Percentiles rank a stretch among this genome's conserved stretches.
These are phyloP conservation scores for Anguilla japonica DNA, from an alignment of 2,113 vertebrate species.

Conservation along the genomic window DNA sequence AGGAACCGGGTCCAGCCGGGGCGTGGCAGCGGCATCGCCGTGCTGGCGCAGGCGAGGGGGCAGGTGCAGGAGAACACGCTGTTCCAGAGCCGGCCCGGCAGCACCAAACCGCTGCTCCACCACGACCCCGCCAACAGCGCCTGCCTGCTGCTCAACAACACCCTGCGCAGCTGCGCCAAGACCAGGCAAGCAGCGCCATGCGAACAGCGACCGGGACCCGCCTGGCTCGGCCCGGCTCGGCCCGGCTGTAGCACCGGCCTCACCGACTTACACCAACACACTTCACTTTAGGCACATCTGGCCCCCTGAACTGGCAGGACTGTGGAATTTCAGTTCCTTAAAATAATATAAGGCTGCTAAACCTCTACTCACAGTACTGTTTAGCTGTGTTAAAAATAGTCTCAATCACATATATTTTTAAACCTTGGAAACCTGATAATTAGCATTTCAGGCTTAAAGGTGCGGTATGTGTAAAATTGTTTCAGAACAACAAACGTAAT, in stretches of 20 bases:
- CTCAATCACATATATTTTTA: not conserved
- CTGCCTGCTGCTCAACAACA: slow-evolving; percentile 78
- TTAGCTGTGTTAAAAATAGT: not conserved
- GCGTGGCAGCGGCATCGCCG: slow-evolving; percentile 74
- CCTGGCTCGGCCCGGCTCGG: too few relatives aligned
- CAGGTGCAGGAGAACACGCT: slow-evolving; percentile 83
- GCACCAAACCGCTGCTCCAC: slow-evolving; percentile 73
- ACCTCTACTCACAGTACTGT: not conserved
- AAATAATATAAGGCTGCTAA: not conserved
- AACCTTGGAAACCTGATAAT: not conserved
- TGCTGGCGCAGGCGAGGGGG: slow-evolving; percentile 76
- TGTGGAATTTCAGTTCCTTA: not conserved
- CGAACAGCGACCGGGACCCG: not conserved
- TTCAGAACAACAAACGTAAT: too few relatives aligned
- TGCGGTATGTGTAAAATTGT: too few relatives aligned
- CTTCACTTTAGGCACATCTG: not conserved
- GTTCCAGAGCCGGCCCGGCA: slow-evolving; percentile 77
- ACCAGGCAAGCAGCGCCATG: slow-evolving; percentile 17
- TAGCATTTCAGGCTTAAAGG: not conserved
- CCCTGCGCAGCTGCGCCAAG: slow-evolving; percentile 72
- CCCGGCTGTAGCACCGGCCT: too few relatives aligned
- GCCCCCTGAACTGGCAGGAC: not conserved
- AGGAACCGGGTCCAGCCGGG: slow-evolving; percentile 84
- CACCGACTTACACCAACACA: too few relatives aligned
- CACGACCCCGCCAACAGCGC: slow-evolving; percentile 67